These are phyloP conservation scores for Samia ricini DNA, from an alignment of 1,140 invertebrate species.

Conservation along the genomic window DNA sequence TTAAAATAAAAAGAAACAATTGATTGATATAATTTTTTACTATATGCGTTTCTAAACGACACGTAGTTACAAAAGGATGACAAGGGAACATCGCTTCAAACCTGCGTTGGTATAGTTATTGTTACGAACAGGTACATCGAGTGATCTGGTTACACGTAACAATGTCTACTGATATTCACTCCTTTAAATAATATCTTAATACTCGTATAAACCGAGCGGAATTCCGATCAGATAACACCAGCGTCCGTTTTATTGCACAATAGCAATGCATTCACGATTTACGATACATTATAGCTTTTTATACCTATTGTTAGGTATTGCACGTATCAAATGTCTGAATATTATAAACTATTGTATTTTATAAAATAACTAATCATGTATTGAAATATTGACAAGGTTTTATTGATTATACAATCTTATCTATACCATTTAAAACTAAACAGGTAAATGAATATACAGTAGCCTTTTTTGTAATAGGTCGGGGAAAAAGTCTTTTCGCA, in stretches of 20 bases:
- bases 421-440: too few relatives aligned
- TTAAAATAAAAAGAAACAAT: neutral
- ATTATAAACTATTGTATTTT: neutral
- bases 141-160: constrained; percentile 61
- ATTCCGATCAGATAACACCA: constrained; percentile 71
- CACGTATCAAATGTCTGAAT: constrained; percentile 9
- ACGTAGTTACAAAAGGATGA: constrained; percentile 28
- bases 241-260: constrained; percentile 53
- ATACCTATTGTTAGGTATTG: constrained; percentile 19
- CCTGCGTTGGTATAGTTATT: constrained; percentile 48
- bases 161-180: constrained; percentile 52
- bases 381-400: constrained; percentile 2
- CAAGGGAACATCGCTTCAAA: constrained; percentile 46
- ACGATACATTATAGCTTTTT: constrained; percentile 31
- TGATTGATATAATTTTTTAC: neutral
- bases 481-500: too few relatives aligned
- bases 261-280: constrained; percentile 36
- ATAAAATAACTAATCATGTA: neutral
- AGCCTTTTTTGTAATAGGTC: too few relatives aligned
- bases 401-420: too few relatives aligned
- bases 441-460: too few relatives aligned
- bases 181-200: constrained; percentile 43
- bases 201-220: constrained; percentile 43
- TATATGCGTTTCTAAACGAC: neutral
- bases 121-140: constrained; percentile 54